Base-by-base conservation (phyloP, 2,888 invertebrate species). In the Dicycla oo region DNA sequence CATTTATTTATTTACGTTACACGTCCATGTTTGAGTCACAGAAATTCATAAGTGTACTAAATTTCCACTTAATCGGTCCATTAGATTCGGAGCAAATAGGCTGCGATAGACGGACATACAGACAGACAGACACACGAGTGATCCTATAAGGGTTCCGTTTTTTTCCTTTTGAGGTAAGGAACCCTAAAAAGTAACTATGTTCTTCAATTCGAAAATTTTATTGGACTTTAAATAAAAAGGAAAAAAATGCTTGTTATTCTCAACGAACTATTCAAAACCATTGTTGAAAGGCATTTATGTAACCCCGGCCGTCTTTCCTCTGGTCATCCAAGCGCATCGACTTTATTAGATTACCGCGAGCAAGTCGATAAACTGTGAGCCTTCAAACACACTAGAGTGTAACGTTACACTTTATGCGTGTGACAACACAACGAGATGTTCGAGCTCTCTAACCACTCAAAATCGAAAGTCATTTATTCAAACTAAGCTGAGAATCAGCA, bases 331-430 rank as follows among this genome's bases (percentile, higher is more conserved):
- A 78, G 68, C 53, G 45, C 56, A 82, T 82, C 43, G 82, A 68
- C 61, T 82, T 80, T 80, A 82, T 80, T 78, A 80, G 68, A 82
- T 82, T 68, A 80, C 79, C 79, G 34, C 82, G 34, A 73, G 65
- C 54, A 43, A 80, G 57, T 78, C 78, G 82, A 80, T 78, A 80
- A 82, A 82, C 64, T 65, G 57, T 65, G 4, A 72, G 38, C 54
- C 30, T 77, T 11, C 47, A 1, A 13, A 4, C 57, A 51, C 73
- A 80, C 65, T 73, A 54, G 15, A 68, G 20, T 54, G 73, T 45
- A 81, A 57, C 23, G 2, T 56, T n/a, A 45, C 13, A 23, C 18
- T 10, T 8, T 30, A 15, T n/a, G 20, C 26, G 7, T 38, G 15
- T 15, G 10, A 26, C 49, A 5, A 15, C 6, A 15, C 20, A 5